Conservation (phyloP, 2,888 invertebrate genomes). For the Polyommatus icarus region DNA sequence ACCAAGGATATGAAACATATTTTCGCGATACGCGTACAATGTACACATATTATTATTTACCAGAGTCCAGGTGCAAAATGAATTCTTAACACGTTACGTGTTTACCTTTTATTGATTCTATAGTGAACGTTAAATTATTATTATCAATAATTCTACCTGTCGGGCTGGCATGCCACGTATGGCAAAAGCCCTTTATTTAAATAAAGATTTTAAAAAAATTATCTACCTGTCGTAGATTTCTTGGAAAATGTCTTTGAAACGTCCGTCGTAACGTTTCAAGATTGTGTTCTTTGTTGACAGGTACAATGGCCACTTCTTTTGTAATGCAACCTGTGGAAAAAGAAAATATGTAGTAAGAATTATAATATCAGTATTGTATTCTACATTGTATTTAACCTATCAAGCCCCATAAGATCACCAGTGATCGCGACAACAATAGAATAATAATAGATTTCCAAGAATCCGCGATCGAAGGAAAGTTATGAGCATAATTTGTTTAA, state of each 20-base stretch:
- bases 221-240: conserved; percentile 90
- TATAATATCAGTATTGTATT: too few species aligned
- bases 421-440: too few species aligned
- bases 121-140: neutral
- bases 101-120: neutral
- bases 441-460: too few species aligned
- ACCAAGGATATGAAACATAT: neutral
- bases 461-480: too few species aligned
- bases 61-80: neutral
- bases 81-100: neutral
- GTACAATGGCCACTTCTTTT: conserved; percentile 94
- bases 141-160: too few species aligned
- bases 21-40: neutral
- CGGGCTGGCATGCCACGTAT: too few species aligned
- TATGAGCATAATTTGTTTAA: too few species aligned
- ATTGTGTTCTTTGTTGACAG: conserved; percentile 96
- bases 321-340: conserved; percentile 83
- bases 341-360: neutral
- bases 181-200: too few species aligned
- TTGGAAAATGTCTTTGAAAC: conserved; percentile 95
- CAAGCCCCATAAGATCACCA: too few species aligned
- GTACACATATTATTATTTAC: neutral
- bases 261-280: conserved; percentile 92
- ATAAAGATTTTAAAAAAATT: too few species aligned
- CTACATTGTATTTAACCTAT: too few species aligned